phyloP scores from a whole-genome alignment of 2,797 vertebrate species.

The Schizopygopsis malacanthus region DNA sequence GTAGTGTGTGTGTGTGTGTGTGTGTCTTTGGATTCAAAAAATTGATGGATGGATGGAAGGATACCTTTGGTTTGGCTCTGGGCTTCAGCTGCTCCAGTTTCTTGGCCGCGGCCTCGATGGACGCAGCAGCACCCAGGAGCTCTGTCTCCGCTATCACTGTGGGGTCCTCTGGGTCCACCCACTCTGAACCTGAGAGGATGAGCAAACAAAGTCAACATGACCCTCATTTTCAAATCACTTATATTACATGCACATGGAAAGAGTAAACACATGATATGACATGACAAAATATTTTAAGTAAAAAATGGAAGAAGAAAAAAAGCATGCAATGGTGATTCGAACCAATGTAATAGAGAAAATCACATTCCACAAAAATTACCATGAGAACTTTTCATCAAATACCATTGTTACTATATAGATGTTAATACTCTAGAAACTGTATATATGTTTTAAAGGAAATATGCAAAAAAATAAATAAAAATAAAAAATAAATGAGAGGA shows the following conservation, averaged over 20 bases:
- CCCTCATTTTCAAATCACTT: not conserved
- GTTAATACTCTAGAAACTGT: not conserved
- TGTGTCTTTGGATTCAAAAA: slow-evolving; percentile 2
- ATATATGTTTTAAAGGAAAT: not conserved
- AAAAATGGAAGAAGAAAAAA: not conserved
- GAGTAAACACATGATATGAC: not conserved
- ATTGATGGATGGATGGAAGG: slow-evolving; percentile 17
- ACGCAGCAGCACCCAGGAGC: slow-evolving; percentile 94
- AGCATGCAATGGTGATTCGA: slow-evolving; percentile 11
- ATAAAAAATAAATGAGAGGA: too few species aligned
- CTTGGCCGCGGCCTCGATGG: slow-evolving; percentile 99
- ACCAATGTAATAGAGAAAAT: not conserved
- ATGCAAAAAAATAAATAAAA: too few species aligned
- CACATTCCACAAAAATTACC: not conserved
- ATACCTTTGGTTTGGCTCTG: slow-evolving; percentile 96
- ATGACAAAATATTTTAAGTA: not conserved
- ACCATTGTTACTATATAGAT: not conserved
- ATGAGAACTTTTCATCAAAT: not conserved
- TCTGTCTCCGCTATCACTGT: slow-evolving; percentile 97
- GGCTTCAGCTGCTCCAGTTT: slow-evolving; percentile 98
- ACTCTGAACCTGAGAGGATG: slow-evolving; percentile 88
- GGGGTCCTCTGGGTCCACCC: slow-evolving; percentile 95
- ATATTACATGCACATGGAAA: not conserved
- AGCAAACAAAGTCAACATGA: slow-evolving; percentile 9
- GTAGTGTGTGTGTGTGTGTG: slow-evolving; percentile 16